Conservation (phyloP, 2,797 vertebrate species). For the Lagorchestes hirsutus region DNA sequence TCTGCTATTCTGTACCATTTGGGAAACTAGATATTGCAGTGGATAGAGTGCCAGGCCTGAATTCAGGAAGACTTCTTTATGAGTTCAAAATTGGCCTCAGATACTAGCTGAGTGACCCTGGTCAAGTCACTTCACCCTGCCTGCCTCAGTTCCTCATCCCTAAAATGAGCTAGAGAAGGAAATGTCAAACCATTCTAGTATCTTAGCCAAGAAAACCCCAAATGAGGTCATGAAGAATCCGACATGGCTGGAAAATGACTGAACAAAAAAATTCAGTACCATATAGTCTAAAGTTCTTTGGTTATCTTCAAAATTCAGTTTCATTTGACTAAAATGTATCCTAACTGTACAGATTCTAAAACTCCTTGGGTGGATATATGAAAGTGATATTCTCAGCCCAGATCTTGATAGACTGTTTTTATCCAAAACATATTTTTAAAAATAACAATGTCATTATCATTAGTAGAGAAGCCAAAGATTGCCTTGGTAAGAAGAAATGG, state of each 20-base stretch:
- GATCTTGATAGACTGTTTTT: slow-evolving; percentile 5
- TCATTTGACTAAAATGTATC: slow-evolving; percentile 11
- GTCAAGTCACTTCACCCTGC: too few species aligned
- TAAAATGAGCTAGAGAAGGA: too few species aligned
- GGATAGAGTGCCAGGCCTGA: too few species aligned
- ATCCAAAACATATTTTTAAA: background rate
- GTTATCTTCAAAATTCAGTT: background rate
- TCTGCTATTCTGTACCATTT: background rate
- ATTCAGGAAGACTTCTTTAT: too few species aligned
- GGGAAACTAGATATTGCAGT: too few species aligned
- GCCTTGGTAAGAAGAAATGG: slow-evolving; percentile 1
- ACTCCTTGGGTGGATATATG: slow-evolving; percentile 22
- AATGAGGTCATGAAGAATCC: too few species aligned
- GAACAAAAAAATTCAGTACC: background rate
- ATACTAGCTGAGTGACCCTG: too few species aligned
- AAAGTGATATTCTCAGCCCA: slow-evolving; percentile 22
- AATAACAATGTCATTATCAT: slow-evolving; percentile 36
- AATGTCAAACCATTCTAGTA: too few species aligned
- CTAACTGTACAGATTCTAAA: background rate
- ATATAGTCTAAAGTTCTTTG: background rate
- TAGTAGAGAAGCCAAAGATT: slow-evolving; percentile 25
- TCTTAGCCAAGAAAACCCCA: too few species aligned
- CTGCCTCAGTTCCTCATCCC: too few species aligned
- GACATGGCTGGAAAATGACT: too few species aligned
- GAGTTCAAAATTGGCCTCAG: too few species aligned